Conservation (phyloP, 2,888 invertebrate species). For the Terebella lapidaria region DNA sequence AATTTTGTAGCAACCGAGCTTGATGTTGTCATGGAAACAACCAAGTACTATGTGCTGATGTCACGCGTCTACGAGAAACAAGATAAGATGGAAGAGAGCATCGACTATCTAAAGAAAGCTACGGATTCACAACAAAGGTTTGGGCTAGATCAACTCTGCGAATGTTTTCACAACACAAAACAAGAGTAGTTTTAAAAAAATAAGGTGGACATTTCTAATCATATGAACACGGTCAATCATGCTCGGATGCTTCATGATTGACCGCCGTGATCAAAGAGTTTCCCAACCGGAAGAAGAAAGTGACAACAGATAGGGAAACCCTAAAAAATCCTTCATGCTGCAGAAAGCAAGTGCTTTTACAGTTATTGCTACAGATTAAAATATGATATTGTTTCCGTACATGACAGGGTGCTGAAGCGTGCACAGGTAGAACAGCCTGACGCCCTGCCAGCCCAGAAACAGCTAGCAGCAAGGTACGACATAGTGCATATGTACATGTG, state of each 20-base stretch:
- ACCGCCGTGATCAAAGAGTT: no score
- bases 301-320: no score
- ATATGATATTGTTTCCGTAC: no score
- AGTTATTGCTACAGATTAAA: no score
- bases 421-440: constrained; percentile 62
- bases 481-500: not conserved
- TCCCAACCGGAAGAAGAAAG: no score
- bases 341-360: no score
- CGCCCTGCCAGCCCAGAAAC: constrained; percentile 55
- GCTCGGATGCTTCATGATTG: no score
- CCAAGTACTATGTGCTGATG: constrained; percentile 69
- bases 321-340: no score
- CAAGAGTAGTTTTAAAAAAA: no score
- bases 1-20: constrained; percentile 31
- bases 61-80: constrained; percentile 60
- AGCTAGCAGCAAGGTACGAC: constrained; percentile 53
- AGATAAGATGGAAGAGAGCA: constrained; percentile 59
- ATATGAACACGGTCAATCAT: no score
- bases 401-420: constrained; percentile 70
- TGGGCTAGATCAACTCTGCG: not conserved
- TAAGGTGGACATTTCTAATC: no score
- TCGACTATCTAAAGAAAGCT: constrained; percentile 69
- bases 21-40: constrained; percentile 53
- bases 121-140: constrained; percentile 60
- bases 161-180: no score